Conservation (phyloP, 2,113 vertebrate genomes). For the Microcebus lehilahytsara region DNA sequence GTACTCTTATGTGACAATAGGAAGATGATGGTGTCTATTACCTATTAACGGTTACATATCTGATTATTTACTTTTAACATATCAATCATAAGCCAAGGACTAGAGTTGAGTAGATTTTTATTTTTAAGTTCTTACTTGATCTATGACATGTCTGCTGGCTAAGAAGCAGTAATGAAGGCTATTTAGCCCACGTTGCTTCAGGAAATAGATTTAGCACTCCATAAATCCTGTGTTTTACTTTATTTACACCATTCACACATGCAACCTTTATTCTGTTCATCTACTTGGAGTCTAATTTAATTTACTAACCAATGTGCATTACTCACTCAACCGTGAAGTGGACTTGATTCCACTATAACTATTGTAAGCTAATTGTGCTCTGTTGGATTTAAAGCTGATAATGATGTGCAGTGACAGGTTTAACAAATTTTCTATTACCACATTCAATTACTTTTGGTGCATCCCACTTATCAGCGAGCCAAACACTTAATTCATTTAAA, state of each 20-base stretch:
- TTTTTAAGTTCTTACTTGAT: slow-evolving; percentile 31
- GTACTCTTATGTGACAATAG: background rate
- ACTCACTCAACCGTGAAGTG: slow-evolving; percentile 51
- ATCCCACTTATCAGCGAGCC: slow-evolving; percentile 58
- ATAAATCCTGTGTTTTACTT: slow-evolving; percentile 50
- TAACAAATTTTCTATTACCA: slow-evolving; percentile 69
- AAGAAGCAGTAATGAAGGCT: slow-evolving; percentile 44
- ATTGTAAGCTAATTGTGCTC: slow-evolving; percentile 65
- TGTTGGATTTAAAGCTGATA: slow-evolving; percentile 65
- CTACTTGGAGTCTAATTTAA: slow-evolving; percentile 68
- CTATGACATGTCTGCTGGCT: background rate
- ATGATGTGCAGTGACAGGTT: slow-evolving; percentile 71
- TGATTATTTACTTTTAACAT: slow-evolving; percentile 7
- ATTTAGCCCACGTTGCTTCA: slow-evolving; percentile 37
- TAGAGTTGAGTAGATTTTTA: slow-evolving; percentile 40
- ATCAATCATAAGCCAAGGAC: background rate
- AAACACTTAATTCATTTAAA: slow-evolving; percentile 73
- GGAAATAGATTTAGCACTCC: slow-evolving; percentile 42
- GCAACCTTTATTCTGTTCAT: slow-evolving; percentile 59
- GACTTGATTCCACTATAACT: slow-evolving; percentile 55
- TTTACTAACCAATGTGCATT: slow-evolving; percentile 64
- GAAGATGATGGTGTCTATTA: background rate
- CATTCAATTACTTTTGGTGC: slow-evolving; percentile 70
- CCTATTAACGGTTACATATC: background rate
- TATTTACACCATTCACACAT: slow-evolving; percentile 13